phyloP scores from a whole-genome alignment of 2,113 vertebrate species.

The Trematocara zebra region DNA sequence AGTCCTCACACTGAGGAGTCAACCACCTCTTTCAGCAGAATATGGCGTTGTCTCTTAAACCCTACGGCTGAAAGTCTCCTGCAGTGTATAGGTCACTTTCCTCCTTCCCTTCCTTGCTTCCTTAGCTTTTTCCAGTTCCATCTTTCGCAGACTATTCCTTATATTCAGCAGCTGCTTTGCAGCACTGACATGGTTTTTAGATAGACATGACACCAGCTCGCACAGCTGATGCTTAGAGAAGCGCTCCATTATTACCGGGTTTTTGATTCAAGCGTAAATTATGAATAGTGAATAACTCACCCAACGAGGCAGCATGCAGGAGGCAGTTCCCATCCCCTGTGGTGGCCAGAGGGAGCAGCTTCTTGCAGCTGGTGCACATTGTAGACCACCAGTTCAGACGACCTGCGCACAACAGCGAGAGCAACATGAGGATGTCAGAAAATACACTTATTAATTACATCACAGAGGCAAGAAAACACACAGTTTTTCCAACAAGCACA shows the following conservation, averaged over 20 bases:
- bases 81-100: not conserved
- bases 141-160: not conserved
- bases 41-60: not conserved
- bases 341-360: slow-evolving; percentile 93
- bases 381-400: slow-evolving; percentile 99
- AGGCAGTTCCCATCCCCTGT: slow-evolving; percentile 98
- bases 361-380: slow-evolving; percentile 91
- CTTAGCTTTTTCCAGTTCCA: not conserved
- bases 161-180: not conserved
- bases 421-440: not conserved
- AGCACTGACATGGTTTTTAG: not conserved
- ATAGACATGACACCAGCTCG: not conserved
- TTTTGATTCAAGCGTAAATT: not conserved
- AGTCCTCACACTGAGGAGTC: not conserved
- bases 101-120: not conserved
- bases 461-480: not conserved
- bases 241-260: not conserved
- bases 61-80: not conserved
- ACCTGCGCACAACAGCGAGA: slow-evolving; percentile 68
- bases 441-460: not conserved
- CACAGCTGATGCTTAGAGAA: not conserved
- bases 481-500: not conserved
- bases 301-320: slow-evolving; percentile 93
- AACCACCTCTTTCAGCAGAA: not conserved
- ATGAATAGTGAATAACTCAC: slow-evolving; percentile 63